Conservation (phyloP, 2,113 vertebrate species). For the Antigone vipio region DNA sequence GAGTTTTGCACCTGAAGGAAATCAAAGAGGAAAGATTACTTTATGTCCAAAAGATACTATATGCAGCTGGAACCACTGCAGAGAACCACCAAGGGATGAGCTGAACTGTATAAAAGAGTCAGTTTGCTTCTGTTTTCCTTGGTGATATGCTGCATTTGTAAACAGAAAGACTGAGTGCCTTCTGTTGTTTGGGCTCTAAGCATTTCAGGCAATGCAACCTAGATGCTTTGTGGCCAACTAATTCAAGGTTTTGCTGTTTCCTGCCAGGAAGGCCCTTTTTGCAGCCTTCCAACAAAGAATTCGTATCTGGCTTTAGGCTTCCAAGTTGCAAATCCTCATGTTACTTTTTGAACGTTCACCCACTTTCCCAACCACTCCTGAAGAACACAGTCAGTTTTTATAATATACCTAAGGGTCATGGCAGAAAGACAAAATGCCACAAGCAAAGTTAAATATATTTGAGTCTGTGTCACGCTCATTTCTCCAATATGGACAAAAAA, state of each 20-base stretch:
- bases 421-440: background rate
- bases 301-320: background rate
- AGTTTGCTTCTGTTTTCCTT: background rate
- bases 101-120: background rate
- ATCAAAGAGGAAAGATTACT: background rate
- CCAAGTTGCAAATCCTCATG: background rate
- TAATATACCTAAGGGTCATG: background rate
- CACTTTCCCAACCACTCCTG: background rate
- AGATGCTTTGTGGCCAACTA: background rate
- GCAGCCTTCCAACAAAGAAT: background rate
- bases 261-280: background rate
- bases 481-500: background rate
- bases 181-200: background rate
- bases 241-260: background rate
- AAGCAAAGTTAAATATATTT: background rate
- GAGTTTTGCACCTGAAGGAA: slow-evolving; percentile 43
- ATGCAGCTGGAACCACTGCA: background rate
- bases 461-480: background rate
- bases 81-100: background rate
- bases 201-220: background rate
- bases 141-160: background rate
- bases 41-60: background rate
- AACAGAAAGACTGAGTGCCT: background rate
- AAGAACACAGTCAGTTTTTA: background rate
- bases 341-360: background rate